These are phyloP conservation scores for Trididemnum nubilum DNA, from an alignment of 23 tunicate genomes.

Conservation along the genomic window DNA sequence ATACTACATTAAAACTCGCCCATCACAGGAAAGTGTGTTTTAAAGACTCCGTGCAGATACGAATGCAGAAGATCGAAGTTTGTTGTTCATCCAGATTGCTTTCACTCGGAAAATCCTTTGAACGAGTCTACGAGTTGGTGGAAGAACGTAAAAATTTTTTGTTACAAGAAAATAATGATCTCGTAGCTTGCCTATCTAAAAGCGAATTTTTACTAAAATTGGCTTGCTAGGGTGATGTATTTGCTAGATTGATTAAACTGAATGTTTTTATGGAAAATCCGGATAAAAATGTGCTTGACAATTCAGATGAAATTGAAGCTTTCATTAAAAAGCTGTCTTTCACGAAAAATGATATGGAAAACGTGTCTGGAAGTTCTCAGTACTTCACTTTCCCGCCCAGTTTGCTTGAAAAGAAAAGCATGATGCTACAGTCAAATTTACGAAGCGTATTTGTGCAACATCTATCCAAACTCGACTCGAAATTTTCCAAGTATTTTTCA, in stretches of 20 bases:
- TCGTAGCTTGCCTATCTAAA: constrained; percentile 25
- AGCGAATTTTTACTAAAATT: constrained; percentile 35
- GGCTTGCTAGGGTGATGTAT: constrained; percentile 44
- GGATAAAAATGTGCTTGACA: constrained; percentile 38
- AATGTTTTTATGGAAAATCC: constrained; percentile 37
- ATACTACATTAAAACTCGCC: constrained; percentile 42
- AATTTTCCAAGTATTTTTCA: constrained; percentile 31
- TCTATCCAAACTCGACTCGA: constrained; percentile 25
- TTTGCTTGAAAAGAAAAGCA: constrained; percentile 40
- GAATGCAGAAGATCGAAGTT: constrained; percentile 43
- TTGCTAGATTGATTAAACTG: constrained; percentile 39
- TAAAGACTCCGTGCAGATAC: constrained; percentile 48
- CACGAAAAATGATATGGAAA: constrained; percentile 35
- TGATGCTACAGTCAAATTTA: constrained; percentile 34
- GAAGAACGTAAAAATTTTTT: constrained; percentile 29
- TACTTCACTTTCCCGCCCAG: constrained; percentile 40
- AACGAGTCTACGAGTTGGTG: constrained; percentile 38
- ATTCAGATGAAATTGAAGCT: constrained; percentile 40
- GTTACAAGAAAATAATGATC: constrained; percentile 17
- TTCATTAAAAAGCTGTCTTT: constrained; percentile 41
- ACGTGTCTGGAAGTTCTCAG: constrained; percentile 39
- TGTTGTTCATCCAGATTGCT: constrained; percentile 46
- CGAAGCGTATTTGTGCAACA: constrained; percentile 26
- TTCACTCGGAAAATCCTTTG: constrained; percentile 48
- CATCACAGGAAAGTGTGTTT: constrained; percentile 41